Evolutionary conservation across 2,888 invertebrate genomes (phyloP).

Genomic region (Dione vanillae): DNA sequence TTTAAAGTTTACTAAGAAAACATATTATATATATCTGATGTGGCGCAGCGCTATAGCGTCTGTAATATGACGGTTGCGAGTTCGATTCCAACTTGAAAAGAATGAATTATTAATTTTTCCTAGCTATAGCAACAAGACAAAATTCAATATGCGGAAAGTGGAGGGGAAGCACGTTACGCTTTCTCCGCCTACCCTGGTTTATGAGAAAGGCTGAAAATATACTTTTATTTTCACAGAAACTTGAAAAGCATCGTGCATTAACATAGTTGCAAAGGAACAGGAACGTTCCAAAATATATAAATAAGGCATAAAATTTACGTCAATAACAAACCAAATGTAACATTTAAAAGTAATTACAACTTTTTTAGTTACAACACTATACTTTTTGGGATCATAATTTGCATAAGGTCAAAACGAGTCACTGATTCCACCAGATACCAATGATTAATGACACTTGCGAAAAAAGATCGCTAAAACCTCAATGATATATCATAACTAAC

Average conservation of each 20-base stretch:
- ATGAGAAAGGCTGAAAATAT: neutral
- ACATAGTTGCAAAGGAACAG: neutral
- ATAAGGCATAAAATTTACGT: neutral
- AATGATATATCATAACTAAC: neutral
- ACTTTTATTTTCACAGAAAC: neutral
- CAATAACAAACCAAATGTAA: neutral
- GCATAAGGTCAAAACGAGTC: neutral
- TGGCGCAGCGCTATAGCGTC: no score
- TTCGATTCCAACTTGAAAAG: no score
- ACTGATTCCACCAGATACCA: neutral
- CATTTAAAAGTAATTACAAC: neutral
- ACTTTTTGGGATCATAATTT: neutral
- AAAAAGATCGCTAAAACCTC: neutral
- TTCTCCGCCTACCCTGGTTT: no score
- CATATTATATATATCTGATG: no score
- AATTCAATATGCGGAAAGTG: no score
- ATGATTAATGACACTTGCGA: constrained; percentile 2
- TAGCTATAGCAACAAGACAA: no score
- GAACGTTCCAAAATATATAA: neutral
- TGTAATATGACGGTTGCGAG: no score
- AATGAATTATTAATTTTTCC: no score
- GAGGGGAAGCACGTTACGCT: no score
- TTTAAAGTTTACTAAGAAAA: no score
- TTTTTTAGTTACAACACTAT: neutral
- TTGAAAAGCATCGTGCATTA: neutral